phyloP scores from a whole-genome alignment of 1,140 invertebrate species.

The Nasonia vitripennis region DNA sequence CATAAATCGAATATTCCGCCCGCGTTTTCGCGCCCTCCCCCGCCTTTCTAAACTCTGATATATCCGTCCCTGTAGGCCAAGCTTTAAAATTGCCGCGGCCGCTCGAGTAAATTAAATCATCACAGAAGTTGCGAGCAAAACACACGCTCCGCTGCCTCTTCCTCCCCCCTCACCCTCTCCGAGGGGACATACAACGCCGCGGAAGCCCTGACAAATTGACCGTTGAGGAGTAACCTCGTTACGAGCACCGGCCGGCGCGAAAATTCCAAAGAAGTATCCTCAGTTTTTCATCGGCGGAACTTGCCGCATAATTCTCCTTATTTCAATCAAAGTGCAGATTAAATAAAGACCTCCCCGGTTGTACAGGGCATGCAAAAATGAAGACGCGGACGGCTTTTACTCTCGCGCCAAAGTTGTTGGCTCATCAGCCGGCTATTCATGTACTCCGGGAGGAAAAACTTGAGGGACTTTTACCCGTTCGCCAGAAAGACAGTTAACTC shows the following conservation, averaged over 20 bases:
- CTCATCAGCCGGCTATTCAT: slow-evolving; percentile 45
- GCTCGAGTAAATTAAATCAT: slow-evolving; percentile 64
- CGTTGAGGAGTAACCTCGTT: slow-evolving; percentile 66
- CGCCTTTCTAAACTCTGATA: slow-evolving; percentile 53
- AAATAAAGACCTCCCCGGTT: background rate
- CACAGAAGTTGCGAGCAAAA: slow-evolving; percentile 56
- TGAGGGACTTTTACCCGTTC: slow-evolving; percentile 28
- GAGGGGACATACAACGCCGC: slow-evolving; percentile 58
- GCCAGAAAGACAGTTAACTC: slow-evolving; percentile 48
- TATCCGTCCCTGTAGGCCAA: slow-evolving; percentile 58
- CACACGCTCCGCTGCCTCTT: slow-evolving; percentile 11
- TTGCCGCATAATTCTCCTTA: background rate
- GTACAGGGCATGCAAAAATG: slow-evolving; percentile 51
- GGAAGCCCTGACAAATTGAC: slow-evolving; percentile 64
- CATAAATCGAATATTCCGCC: slow-evolving; percentile 59
- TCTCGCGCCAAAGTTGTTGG: slow-evolving; percentile 35
- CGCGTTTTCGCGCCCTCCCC: slow-evolving; percentile 13
- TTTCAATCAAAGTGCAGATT: slow-evolving; percentile 29
- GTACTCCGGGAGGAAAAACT: background rate
- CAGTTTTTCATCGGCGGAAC: slow-evolving; percentile 7
- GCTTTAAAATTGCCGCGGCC: slow-evolving; percentile 52
- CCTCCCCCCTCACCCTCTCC: background rate
- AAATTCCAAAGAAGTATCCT: background rate
- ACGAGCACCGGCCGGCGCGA: slow-evolving; percentile 29
- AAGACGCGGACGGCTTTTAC: slow-evolving; percentile 51